A percentile compares a stretch with the other conserved stretches of the same genome.
Conservation (phyloP, 2,797 vertebrate genomes). For the Glossophaga mutica region DNA sequence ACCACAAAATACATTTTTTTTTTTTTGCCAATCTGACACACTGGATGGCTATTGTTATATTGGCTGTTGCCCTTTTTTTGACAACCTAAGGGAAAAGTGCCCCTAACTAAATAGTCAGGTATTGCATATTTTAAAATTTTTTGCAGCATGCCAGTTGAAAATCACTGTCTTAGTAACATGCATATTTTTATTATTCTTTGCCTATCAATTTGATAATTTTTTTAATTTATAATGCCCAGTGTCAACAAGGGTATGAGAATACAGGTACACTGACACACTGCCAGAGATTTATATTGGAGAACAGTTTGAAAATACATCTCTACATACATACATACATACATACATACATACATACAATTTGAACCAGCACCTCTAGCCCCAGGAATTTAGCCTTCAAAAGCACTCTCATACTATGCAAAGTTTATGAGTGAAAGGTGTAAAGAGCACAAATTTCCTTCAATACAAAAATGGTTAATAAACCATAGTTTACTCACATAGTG, state of each 20-base stretch:
- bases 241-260: neutral
- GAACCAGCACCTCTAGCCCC: neutral
- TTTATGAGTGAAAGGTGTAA: neutral
- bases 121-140: neutral
- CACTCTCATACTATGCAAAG: neutral
- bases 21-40: neutral
- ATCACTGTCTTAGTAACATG: neutral
- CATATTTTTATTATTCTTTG: neutral
- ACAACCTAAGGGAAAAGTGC: neutral
- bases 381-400: neutral
- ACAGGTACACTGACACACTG: neutral
- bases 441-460: neutral
- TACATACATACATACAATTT: too few species aligned
- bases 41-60: neutral
- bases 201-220: neutral
- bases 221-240: neutral
- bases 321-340: too few species aligned
- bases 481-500: neutral
- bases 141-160: neutral
- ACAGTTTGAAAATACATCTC: neutral
- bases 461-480: neutral
- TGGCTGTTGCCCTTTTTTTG: neutral
- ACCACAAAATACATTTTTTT: neutral
- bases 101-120: neutral
- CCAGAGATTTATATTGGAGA: neutral